Evolutionary conservation across 2,113 vertebrate genomes (phyloP).

Genomic region (Cochlearius cochlearius): DNA sequence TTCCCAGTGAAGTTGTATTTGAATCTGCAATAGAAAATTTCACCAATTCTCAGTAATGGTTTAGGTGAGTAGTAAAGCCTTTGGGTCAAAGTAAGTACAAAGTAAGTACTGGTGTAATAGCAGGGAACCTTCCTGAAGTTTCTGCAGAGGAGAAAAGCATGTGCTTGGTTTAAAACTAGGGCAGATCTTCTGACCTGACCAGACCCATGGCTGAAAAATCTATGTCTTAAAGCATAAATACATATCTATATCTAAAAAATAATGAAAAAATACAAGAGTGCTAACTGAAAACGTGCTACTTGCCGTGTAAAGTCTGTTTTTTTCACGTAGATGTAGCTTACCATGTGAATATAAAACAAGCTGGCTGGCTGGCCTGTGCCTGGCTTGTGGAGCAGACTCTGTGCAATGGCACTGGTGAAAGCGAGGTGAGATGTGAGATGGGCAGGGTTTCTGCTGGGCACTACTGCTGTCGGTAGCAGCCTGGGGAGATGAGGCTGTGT

Average conservation of each 20-base stretch:
- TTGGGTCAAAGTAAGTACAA: background rate
- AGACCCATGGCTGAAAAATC: background rate
- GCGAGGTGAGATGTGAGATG: background rate
- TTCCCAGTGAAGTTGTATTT: background rate
- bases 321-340: background rate
- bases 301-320: background rate
- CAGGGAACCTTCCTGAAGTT: background rate
- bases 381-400: fast-evolving
- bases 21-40: background rate
- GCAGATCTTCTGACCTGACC: background rate
- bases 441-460: background rate
- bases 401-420: background rate
- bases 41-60: background rate
- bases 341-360: fast-evolving
- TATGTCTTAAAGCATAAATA: background rate
- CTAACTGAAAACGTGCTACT: background rate
- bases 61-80: background rate
- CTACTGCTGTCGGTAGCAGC: background rate
- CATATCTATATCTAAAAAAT: background rate
- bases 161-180: background rate
- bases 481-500: background rate
- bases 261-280: background rate
- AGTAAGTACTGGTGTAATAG: background rate
- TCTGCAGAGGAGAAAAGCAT: background rate
- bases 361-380: fast-evolving